These are phyloP conservation scores for Megalops atlanticus DNA, from an alignment of 2,113 vertebrate species.

Conservation along the genomic window DNA sequence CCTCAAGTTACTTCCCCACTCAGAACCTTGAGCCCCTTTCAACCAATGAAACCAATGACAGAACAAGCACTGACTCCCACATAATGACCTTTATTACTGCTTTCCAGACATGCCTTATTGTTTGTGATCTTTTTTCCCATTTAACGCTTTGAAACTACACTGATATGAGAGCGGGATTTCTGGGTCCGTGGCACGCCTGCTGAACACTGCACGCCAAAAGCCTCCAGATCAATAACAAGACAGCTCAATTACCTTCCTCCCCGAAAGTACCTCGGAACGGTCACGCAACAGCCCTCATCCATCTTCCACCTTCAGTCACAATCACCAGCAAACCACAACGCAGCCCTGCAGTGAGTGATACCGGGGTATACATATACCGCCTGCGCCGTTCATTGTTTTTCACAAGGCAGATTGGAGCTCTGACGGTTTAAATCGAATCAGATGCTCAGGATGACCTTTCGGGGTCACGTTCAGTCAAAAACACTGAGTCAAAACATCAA, in stretches of 20 bases:
- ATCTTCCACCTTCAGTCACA: not conserved
- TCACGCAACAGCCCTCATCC: conserved; percentile 1
- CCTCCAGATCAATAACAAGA: conserved; percentile 16
- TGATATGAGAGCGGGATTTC: not conserved
- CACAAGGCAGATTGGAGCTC: too few relatives aligned
- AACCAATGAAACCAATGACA: not conserved
- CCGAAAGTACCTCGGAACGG: not conserved
- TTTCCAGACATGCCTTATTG: not conserved
- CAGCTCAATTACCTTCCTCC: not conserved
- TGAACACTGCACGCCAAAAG: not conserved
- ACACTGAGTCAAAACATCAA: too few relatives aligned
- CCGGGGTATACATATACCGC: not conserved
- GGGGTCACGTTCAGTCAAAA: not conserved
- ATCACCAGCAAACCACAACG: not conserved
- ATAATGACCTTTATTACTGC: not conserved
- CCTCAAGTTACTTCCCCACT: not conserved
- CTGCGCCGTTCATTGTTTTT: not conserved
- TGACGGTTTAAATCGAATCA: not conserved
- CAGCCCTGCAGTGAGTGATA: not conserved
- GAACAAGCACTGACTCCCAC: not conserved
- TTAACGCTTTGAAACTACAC: not conserved
- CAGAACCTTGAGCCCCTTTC: not conserved
- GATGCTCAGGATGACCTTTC: not conserved
- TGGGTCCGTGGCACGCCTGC: not conserved
- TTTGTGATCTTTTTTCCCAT: conserved; percentile 1